Conservation (phyloP, 2,888 invertebrate genomes). For the Drepana falcataria region DNA sequence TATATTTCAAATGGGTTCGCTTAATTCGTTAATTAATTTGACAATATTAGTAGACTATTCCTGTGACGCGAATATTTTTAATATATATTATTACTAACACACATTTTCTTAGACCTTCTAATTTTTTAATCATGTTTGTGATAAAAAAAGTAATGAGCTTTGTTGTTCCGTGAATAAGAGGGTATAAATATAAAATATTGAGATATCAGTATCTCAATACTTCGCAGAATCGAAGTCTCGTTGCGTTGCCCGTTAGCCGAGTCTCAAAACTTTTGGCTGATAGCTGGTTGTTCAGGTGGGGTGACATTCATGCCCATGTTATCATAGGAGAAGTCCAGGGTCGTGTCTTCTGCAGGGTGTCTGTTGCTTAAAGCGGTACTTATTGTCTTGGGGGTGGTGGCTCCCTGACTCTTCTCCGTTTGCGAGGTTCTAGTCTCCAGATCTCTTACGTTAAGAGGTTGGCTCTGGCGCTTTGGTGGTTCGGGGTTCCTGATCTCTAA, state of each 20-base stretch:
- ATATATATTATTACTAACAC: too few species aligned
- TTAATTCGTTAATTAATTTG: too few species aligned
- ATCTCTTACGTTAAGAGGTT: constrained; percentile 60
- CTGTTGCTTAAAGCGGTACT: constrained; percentile 85
- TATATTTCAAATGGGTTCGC: too few species aligned
- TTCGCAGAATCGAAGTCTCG: constrained; percentile 7
- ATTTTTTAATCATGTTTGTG: too few species aligned
- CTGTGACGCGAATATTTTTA: too few species aligned
- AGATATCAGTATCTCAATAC: too few species aligned
- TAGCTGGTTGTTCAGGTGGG: constrained; percentile 67
- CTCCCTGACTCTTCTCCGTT: constrained; percentile 75
- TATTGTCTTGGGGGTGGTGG: constrained; percentile 81
- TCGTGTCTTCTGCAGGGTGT: constrained; percentile 87
- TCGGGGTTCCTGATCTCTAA: constrained; percentile 65
- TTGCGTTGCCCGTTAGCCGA: constrained; percentile 29
- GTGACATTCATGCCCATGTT: constrained; percentile 87
- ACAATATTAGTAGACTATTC: too few species aligned
- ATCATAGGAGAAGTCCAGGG: constrained; percentile 87
- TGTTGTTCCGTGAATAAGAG: too few species aligned
- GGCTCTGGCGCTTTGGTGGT: constrained; percentile 50
- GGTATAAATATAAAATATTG: too few species aligned
- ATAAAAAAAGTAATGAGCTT: too few species aligned
- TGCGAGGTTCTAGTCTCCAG: constrained; percentile 59
- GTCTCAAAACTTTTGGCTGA: constrained; percentile 60
- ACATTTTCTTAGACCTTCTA: too few species aligned